Evolutionary conservation across 1,140 invertebrate genomes (phyloP), one percentile per base, ranked within the genome.

Genomic region (fruit fly (Drosophila melanogaster)): DNA sequence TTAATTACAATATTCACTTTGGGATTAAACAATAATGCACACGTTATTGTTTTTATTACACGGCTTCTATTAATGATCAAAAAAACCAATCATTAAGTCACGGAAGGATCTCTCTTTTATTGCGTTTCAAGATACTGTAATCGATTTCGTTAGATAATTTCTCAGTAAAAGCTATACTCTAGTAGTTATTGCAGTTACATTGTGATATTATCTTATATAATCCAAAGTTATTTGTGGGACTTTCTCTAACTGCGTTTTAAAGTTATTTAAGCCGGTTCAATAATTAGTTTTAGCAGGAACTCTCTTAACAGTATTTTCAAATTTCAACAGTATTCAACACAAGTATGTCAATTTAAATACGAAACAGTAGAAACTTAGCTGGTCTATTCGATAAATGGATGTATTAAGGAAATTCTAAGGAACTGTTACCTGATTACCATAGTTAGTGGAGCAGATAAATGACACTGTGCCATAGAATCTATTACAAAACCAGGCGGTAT

Each of bases 371-470:
- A 37, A 44, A 64, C 19, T 11, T 26, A 35, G 37, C 19, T 41
- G 35, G 49, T 62, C 35, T n/a, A 30, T 41, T 12, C 26, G 4
- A n/a, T 24, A 50, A 50, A 66, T 66, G 43, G 46, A 64, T 50
- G 24, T 43, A 44, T 44, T 24, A 24, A 61, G 54, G 24, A 26
- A 35, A 67, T 67, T 65, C 64, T 64, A 51, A 67, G 59, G 64
- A 65, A 67, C 64, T 65, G 12, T 8, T 3, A n/a, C 12, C 19
- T 35, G 37, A 51, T 67, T 64, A 50, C 26, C 46, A 67, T 67
- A 64, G 37, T 8, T 37, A 62, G 33, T 19, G 37, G 46, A 19
- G 11, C 57, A 62, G 43, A 19, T 22, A n/a, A 17, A 38, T 30
- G 15, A 17, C 24, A 30, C 58, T 47, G 35, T 37, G 26, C 37